Base-by-base conservation (phyloP, 2,797 vertebrate species). In the Myotis myotis region DNA sequence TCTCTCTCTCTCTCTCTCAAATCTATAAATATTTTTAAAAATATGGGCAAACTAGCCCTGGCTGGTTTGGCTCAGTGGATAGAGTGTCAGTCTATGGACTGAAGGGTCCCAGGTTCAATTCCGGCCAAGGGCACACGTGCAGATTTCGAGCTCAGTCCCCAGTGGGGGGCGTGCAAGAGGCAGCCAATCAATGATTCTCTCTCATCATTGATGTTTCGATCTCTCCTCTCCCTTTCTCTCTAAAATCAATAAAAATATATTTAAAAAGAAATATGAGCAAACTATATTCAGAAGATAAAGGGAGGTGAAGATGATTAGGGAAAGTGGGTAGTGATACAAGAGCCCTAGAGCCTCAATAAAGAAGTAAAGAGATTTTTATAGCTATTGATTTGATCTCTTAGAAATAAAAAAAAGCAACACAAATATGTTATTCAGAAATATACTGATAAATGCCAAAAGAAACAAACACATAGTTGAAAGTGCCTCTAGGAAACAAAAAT, bases 391-490 rank as follows among this genome's bases (percentile, higher is more conserved):
- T 8, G 17, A 83, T 23, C 10, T 38, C 60, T 49, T 76, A 76
- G 28, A 90, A 87, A 92, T 57, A 60, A 78, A 55, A 25, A 92
- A 89, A 1, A 94, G 41, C 38, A 75, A 89, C 23, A 89, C 28
- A 86, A 96, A 36, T 25, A 22, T 60, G 30, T 62, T 89, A 80
- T 41, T 82, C 83, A 88, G 10, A 88, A 89, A 70, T 92, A 95
- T 23, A 83, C 13, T 62, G 16, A 96, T 25, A 72, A 85, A 62
- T 74, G 51, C 17, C 64, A 70, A 89, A 93, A 92, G 76, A 83
- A 96, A 87, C 16, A 84, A 33, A 71, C 57, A 44, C 70, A 83
- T 28, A 87, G 28, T 33, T 64, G 17, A 90, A 93, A 93, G 36
- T 71, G 41, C 15, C 70, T 83, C 87, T 47, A 4, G 53, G 30